Percentiles rank a stretch among this genome's conserved stretches.
phyloP scores from a whole-genome alignment of 2,888 invertebrate genomes.

The Gastracanthus pulcherrimus region DNA sequence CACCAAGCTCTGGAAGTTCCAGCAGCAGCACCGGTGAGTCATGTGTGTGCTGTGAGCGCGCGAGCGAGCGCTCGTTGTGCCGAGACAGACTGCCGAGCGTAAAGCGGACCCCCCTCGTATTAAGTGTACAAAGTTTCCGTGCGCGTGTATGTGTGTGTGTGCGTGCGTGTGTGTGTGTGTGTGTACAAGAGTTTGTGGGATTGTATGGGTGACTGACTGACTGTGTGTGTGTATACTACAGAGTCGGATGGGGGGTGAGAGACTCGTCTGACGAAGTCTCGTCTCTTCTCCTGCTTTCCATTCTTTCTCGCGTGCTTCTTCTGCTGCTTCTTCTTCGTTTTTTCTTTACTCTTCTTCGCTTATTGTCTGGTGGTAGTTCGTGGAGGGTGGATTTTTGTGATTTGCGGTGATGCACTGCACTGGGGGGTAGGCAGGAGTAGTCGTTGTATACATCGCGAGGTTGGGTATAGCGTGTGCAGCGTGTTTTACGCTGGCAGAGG shows the following conservation, averaged over 20 bases:
- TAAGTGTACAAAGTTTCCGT: too few relatives aligned
- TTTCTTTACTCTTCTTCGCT: not conserved
- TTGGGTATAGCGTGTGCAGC: not conserved
- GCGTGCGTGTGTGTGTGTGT: too few relatives aligned
- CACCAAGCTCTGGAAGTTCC: conserved; percentile 98
- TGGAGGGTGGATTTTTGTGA: too few relatives aligned
- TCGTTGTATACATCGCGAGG: not conserved
- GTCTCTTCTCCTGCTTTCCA: not conserved
- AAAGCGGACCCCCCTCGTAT: too few relatives aligned
- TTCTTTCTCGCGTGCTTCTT: too few relatives aligned
- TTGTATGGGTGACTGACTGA: too few relatives aligned
- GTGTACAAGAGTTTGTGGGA: too few relatives aligned
- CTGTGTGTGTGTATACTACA: too few relatives aligned
- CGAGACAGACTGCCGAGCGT: not conserved
- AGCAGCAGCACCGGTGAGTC: conserved; percentile 92
- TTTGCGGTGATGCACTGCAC: too few relatives aligned
- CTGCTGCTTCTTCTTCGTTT: not conserved
- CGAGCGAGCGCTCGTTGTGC: not conserved
- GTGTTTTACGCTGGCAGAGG: not conserved
- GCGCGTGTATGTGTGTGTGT: not conserved
- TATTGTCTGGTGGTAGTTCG: too few relatives aligned
- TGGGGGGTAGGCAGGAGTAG: not conserved
- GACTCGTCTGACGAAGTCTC: not conserved
- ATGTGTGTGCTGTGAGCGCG: not conserved
- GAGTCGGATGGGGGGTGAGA: not conserved